A percentile compares a stretch with the other conserved stretches of the same genome.
Conservation (phyloP, 2,797 vertebrate species). For the Cyprinodon diabolis region DNA sequence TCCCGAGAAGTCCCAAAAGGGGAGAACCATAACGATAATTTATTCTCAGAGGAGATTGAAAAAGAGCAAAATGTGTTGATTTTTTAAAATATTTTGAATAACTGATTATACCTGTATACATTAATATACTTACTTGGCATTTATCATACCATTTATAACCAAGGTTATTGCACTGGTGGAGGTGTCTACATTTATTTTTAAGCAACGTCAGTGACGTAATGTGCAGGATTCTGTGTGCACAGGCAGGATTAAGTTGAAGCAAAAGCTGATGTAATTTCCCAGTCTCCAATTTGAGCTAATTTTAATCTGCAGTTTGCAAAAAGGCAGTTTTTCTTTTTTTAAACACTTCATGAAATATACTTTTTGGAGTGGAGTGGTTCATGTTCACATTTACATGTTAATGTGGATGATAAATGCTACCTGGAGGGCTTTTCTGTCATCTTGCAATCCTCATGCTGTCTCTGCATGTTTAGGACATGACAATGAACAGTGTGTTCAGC, state of each 20-base stretch:
- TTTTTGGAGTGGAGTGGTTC: not conserved
- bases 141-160: not conserved
- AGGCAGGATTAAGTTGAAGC: constrained; percentile 65
- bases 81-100: not conserved
- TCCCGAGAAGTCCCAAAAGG: too few species aligned
- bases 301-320: constrained; percentile 71
- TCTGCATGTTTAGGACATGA: constrained; percentile 3
- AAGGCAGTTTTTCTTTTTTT: constrained; percentile 45
- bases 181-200: constrained; percentile 44
- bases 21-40: too few species aligned
- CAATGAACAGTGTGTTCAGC: constrained; percentile 17
- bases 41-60: not conserved
- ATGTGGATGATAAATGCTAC: constrained; percentile 15
- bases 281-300: constrained; percentile 56
- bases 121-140: not conserved
- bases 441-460: constrained; percentile 5
- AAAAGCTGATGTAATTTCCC: constrained; percentile 62
- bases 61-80: not conserved
- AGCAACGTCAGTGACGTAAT: constrained; percentile 37
- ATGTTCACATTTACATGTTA: not conserved
- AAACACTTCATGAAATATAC: constrained; percentile 25
- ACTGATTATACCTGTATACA: not conserved
- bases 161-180: constrained; percentile 6
- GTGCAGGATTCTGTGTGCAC: constrained; percentile 56
- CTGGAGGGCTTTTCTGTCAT: constrained; percentile 24